Evolutionary conservation across 2,797 vertebrate species (phyloP).

Genomic region (Sebastes steindachneri): DNA sequence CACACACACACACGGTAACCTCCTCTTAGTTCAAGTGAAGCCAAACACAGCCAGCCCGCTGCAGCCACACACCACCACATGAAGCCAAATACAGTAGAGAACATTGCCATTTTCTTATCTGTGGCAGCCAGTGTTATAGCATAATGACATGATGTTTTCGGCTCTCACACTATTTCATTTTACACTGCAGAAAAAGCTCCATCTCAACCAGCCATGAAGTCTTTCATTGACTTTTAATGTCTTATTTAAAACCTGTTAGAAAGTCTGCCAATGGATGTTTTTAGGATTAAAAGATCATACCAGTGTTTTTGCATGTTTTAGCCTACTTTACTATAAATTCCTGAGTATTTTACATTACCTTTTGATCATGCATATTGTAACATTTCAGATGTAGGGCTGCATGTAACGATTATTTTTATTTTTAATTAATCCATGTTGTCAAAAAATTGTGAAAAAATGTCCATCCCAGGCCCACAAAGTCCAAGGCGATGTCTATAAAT

Average conservation of each 20-base stretch:
- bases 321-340: neutral
- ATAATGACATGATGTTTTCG: conserved; percentile 47
- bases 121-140: conserved; percentile 28
- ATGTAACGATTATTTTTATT: too few species aligned
- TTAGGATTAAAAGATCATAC: neutral
- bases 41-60: conserved; percentile 37
- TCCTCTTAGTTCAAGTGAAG: conserved; percentile 24
- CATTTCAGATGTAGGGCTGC: neutral
- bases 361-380: neutral
- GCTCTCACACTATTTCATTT: conserved; percentile 22
- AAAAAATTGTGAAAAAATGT: neutral
- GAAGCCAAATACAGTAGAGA: conserved; percentile 53
- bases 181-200: neutral
- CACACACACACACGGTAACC: conserved; percentile 6
- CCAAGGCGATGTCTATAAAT: too few species aligned
- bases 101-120: conserved; percentile 50
- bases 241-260: neutral
- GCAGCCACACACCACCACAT: conserved; percentile 40
- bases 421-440: too few species aligned
- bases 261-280: neutral
- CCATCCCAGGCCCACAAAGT: too few species aligned
- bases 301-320: neutral
- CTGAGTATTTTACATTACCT: neutral
- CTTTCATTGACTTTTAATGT: neutral
- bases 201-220: neutral